A percentile compares a stretch with the other conserved stretches of the same genome.
Evolutionary conservation across 2,113 vertebrate genomes (phyloP).

Genomic region (Sapayoa aenigma): DNA sequence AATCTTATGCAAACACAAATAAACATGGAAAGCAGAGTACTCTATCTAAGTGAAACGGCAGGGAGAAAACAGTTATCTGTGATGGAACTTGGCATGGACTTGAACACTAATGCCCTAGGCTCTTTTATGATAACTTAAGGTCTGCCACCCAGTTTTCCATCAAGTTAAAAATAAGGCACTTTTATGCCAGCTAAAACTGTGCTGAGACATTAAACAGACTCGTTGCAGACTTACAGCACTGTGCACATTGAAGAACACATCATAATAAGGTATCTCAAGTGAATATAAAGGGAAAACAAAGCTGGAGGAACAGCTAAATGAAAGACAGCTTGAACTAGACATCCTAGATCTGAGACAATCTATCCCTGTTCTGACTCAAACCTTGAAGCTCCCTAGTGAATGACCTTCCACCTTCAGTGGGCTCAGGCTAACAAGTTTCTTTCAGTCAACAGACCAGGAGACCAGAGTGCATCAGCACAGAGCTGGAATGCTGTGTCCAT

Average conservation of each 20-base stretch:
- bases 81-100: not conserved
- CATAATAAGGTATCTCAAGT: not conserved
- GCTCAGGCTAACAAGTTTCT: not conserved
- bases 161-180: not conserved
- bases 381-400: not conserved
- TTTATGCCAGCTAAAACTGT: not conserved
- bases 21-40: not conserved
- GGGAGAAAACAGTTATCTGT: not conserved
- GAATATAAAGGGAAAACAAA: not conserved
- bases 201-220: not conserved
- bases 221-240: fast-evolving
- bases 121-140: not conserved
- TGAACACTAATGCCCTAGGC: not conserved
- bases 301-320: not conserved
- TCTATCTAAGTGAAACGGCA: not conserved
- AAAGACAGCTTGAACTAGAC: not conserved
- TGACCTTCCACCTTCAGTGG: not conserved
- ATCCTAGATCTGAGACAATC: not conserved
- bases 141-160: not conserved
- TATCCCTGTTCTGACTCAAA: not conserved
- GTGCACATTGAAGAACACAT: fast-evolving
- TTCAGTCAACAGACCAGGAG: not conserved
- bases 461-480: not conserved
- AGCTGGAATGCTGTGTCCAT: not conserved
- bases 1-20: conserved; percentile 10